Base-by-base conservation (phyloP, 1,140 invertebrate species). In the Conus betulinus region DNA sequence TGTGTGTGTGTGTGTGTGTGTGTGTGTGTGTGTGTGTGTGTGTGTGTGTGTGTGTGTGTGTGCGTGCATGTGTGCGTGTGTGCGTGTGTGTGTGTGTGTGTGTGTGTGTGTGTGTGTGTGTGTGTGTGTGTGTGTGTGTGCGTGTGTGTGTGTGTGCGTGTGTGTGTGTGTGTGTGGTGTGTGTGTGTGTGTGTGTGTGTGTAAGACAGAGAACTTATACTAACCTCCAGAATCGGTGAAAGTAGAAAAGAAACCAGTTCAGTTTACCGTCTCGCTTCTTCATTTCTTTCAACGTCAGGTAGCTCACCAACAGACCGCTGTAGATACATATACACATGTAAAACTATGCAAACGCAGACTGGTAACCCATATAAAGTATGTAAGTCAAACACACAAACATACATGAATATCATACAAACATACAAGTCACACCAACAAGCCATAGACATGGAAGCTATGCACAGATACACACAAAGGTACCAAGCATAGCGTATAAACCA, bases 251-350 rank as follows among this genome's bases (percentile, higher is more conserved):
- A 25, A 79, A 51, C 93, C 93, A 94, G 85, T 92, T 93, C 67
- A 93, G 51, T 92, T 92, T 95, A 93, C 93, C 93, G 10, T 90
- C 87, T 67, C 63, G 93, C 90, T 95, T 95, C 20, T 93, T 92
- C 67, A 96, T 93, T 89, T 96, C 95, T 91, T 94, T 95, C 91
- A 97, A 67, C 90, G 96, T 95, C 3, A 96, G 91, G 91, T 97
- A 97, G 3, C 96, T 93, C 0, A 96, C 92, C 0, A 51, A 78
- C 6, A 78, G 76, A 78, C 76, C 25, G 11, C 25, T 78, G 39
- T 78, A 27, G 20, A 39, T 17, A 79, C 78, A 83, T 3, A 57
- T 8, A 83, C 81, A 83, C 55, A 83, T 5, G 2, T 15, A 52
- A 6, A 4, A 39, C 8, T 1, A 81, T 0, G 10, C 27, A 81